Conservation (phyloP, 2,113 vertebrate species). For the Pterocles orientalis region DNA sequence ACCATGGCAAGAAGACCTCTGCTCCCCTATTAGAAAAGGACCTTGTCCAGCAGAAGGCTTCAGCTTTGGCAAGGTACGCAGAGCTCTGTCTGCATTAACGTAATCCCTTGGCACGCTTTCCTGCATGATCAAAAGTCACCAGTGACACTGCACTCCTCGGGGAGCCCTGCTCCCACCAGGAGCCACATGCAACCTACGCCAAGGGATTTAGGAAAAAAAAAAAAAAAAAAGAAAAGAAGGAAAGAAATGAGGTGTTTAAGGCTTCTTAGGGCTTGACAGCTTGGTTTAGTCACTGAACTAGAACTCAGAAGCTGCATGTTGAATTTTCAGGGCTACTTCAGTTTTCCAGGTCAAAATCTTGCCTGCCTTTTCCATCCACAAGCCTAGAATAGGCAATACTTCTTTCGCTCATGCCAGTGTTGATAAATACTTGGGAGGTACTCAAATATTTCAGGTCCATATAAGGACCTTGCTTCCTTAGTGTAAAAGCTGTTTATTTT, state of each 20-base stretch:
- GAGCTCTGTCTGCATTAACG: background rate
- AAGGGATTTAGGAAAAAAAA: background rate
- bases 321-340: background rate
- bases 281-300: background rate
- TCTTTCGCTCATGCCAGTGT: background rate
- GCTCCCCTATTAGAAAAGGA: background rate
- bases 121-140: background rate
- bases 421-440: constrained; percentile 35
- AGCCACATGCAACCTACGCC: background rate
- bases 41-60: background rate
- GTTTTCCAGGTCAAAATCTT: background rate
- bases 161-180: background rate
- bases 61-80: background rate
- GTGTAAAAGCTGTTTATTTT: constrained; percentile 46
- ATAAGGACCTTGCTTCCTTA: constrained; percentile 28
- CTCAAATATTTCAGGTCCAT: constrained; percentile 33
- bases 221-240: background rate
- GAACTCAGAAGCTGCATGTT: background rate
- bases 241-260: background rate
- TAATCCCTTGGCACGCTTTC: background rate
- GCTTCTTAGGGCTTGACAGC: background rate
- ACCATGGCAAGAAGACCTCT: background rate
- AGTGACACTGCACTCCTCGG: background rate
- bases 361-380: background rate
- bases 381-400: constrained; percentile 33